Conservation (phyloP, 2,797 vertebrate species). For the Melanotaenia nigrans region DNA sequence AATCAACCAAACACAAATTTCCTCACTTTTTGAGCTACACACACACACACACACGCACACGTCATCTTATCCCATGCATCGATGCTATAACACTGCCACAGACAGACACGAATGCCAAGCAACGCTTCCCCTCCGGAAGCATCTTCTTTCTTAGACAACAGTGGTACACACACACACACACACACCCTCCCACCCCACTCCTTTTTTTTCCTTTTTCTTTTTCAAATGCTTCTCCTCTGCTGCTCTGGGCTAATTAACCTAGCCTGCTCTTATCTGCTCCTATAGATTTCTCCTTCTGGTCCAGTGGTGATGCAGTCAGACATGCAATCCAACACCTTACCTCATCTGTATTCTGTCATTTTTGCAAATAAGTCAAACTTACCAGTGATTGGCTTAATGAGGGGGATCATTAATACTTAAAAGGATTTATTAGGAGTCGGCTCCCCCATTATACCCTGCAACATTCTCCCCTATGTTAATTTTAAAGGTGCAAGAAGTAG, state of each 20-base stretch:
- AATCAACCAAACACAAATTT: too few relatives aligned
- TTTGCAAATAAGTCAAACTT: slow-evolving; percentile 65
- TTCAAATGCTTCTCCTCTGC: slow-evolving; percentile 35
- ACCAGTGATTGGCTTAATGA: slow-evolving; percentile 64
- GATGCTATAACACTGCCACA: not conserved
- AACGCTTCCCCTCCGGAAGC: not conserved
- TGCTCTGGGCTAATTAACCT: slow-evolving; percentile 62
- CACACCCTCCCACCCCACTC: not conserved
- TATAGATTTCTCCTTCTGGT: slow-evolving; percentile 67
- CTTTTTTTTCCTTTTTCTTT: not conserved
- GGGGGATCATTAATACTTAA: slow-evolving; percentile 66
- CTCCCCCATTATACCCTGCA: slow-evolving; percentile 31
- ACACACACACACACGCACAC: too few relatives aligned
- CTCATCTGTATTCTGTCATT: slow-evolving; percentile 69
- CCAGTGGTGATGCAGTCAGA: slow-evolving; percentile 44
- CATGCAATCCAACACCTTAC: slow-evolving; percentile 35
- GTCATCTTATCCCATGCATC: not conserved
- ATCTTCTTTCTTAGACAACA: not conserved
- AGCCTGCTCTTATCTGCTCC: slow-evolving; percentile 61
- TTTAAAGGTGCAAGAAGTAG: not conserved
- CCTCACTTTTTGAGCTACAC: too few relatives aligned
- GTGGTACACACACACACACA: not conserved
- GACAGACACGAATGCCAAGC: not conserved
- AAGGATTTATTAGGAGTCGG: slow-evolving; percentile 43
- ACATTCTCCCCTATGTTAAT: not conserved